Conservation (phyloP, 2,888 invertebrate genomes). For the Epirrita christyi region DNA sequence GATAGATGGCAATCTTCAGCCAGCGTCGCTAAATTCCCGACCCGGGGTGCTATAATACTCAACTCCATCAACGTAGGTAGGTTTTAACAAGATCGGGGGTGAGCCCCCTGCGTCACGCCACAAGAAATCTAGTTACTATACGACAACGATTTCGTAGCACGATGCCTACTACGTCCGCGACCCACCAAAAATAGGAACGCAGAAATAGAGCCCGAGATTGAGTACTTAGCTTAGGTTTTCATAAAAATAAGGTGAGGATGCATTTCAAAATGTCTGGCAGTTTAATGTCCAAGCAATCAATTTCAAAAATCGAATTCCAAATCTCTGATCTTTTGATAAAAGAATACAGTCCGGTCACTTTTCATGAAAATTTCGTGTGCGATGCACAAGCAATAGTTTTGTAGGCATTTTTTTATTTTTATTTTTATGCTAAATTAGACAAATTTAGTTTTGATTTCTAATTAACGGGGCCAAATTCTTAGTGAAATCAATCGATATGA, state of each 20-base stretch:
- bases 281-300: background rate
- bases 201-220: too few relatives aligned
- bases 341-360: constrained; percentile 48
- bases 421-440: constrained; percentile 56
- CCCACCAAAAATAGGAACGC: too few relatives aligned
- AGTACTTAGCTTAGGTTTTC: too few relatives aligned
- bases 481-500: constrained; percentile 83
- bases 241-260: constrained; percentile 2
- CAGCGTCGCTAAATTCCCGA: too few relatives aligned
- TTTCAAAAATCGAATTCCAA: constrained; percentile 34
- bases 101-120: too few relatives aligned
- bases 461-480: constrained; percentile 58
- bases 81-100: too few relatives aligned
- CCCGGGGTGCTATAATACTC: too few relatives aligned
- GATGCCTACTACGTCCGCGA: too few relatives aligned
- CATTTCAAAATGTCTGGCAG: constrained; percentile 30
- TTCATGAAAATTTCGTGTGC: constrained; percentile 59
- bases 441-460: constrained; percentile 51
- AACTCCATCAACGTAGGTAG: too few relatives aligned
- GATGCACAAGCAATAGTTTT: constrained; percentile 54
- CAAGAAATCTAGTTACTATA: too few relatives aligned
- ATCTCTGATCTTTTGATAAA: constrained; percentile 43
- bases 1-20: too few relatives aligned
- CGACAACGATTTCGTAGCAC: too few relatives aligned
- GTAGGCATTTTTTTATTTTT: constrained; percentile 44